Conservation (phyloP, 1,140 invertebrate species). For the Drosophila serrata region DNA sequence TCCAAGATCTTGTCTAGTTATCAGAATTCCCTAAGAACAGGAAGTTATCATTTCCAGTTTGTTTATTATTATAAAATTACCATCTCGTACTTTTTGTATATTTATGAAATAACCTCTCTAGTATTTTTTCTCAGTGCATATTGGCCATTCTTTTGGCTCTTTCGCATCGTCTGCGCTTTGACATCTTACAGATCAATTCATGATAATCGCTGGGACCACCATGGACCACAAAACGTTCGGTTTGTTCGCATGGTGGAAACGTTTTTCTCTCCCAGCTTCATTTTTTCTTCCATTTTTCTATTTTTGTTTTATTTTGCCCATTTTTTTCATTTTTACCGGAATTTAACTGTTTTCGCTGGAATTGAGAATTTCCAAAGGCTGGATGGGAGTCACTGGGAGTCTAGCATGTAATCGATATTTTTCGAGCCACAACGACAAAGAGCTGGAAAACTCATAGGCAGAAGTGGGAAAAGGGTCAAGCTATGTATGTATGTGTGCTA, state of each 20-base stretch:
- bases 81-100: background rate
- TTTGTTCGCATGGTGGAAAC: conserved; percentile 74
- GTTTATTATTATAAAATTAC: background rate
- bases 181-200: conserved; percentile 85
- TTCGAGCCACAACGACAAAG: conserved; percentile 75
- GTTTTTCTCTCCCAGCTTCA: conserved; percentile 56
- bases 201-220: conserved; percentile 84
- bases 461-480: conserved; percentile 65
- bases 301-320: conserved; percentile 29
- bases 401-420: conserved; percentile 84
- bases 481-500: conserved; percentile 29
- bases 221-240: conserved; percentile 68
- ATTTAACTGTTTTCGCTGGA: conserved; percentile 83
- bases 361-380: conserved; percentile 75
- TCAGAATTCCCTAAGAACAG: background rate
- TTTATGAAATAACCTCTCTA: too few species aligned
- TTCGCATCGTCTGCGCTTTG: conserved; percentile 75
- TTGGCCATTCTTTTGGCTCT: conserved; percentile 66
- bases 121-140: conserved; percentile 6
- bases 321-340: conserved; percentile 75
- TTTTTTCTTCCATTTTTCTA: conserved; percentile 14
- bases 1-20: background rate
- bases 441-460: conserved; percentile 38
- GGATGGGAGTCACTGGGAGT: conserved; percentile 45
- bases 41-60: too few species aligned